Evolutionary conservation across 2,888 invertebrate genomes (phyloP), one percentile per base, ranked within the genome.

Genomic region (Hemicrepidius hirtus): DNA sequence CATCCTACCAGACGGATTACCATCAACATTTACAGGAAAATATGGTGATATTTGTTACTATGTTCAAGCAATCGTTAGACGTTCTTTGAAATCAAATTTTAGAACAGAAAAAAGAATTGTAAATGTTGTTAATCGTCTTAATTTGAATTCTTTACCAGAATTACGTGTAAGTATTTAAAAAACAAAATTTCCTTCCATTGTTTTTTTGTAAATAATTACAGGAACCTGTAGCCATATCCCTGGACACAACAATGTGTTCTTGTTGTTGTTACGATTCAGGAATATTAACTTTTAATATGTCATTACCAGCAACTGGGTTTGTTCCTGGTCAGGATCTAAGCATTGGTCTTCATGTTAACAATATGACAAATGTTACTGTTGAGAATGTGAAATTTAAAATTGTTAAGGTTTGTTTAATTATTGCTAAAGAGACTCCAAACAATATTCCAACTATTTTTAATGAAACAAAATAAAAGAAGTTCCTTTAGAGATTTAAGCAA

Each of bases 251-350:
- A 7, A 13, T 16, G 7, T n/a, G 28, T 37, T 53, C 44, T 68
- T 60, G n/a, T 13, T 72, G 66, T 2, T 67, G 46, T 13, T 2
- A 5, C 24, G 3, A 41, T 49, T 66, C 64, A 12, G 69, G 49
- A 12, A 40, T 50, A 13, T 5, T 75, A 16, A 49, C 44, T 9
- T 57, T 72, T 4, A 41, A 37, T 20, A 35, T 70, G 1, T 59
- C 59, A 5, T 1, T 68, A 16, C 73, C 73, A 10, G 92, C 92
- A 35, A 90, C 91, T 4, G 95, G 95, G 0, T 94, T 91, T 84
- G 93, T 93, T 44, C 92, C 93, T 0, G 95, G 95, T 0, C 95
- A 95, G 87, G 87, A 88, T 41, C 91, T 95, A 79, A 92, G 93
- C 0, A 87, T 95, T 12, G 89, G 89, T 50, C 88, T 94, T 50